phyloP scores from a whole-genome alignment of 2,113 vertebrate species.

The Porphyrio hochstetteri region DNA sequence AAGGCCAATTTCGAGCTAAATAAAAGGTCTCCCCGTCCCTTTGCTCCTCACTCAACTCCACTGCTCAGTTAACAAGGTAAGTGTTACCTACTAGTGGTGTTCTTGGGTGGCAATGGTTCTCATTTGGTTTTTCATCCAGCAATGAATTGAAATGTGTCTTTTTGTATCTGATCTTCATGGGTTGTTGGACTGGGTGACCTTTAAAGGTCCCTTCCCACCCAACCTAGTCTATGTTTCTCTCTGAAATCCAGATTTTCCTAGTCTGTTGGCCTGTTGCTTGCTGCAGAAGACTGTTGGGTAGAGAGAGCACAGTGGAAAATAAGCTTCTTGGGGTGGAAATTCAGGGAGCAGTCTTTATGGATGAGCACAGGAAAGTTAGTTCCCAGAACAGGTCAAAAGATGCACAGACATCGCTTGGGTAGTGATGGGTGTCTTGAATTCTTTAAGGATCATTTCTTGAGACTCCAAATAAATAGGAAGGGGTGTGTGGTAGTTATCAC shows the following conservation, averaged over 20 bases:
- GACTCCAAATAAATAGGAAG: background rate
- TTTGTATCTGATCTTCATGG: background rate
- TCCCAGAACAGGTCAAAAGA: background rate
- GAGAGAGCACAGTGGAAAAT: background rate
- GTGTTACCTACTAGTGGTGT: background rate
- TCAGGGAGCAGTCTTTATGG: background rate
- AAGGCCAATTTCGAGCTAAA: background rate
- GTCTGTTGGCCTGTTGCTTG: background rate
- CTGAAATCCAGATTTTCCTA: background rate
- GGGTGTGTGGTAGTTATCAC: fast-evolving
- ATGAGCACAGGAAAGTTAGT: background rate
- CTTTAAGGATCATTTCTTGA: background rate
- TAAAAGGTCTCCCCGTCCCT: conserved; percentile 22
- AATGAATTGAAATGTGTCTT: background rate
- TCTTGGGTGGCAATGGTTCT: background rate
- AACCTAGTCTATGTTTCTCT: background rate
- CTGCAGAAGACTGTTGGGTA: background rate
- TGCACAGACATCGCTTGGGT: too few species aligned
- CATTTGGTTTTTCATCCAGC: background rate
- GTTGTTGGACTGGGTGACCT: background rate
- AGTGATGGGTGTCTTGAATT: fast-evolving
- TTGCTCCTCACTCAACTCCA: conserved; percentile 52
- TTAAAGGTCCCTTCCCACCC: background rate
- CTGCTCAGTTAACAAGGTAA: conserved; percentile 30
- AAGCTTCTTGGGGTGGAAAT: background rate